These are phyloP conservation scores for Numenius phaeopus DNA, from an alignment of 2,797 vertebrate genomes.

Conservation along the genomic window DNA sequence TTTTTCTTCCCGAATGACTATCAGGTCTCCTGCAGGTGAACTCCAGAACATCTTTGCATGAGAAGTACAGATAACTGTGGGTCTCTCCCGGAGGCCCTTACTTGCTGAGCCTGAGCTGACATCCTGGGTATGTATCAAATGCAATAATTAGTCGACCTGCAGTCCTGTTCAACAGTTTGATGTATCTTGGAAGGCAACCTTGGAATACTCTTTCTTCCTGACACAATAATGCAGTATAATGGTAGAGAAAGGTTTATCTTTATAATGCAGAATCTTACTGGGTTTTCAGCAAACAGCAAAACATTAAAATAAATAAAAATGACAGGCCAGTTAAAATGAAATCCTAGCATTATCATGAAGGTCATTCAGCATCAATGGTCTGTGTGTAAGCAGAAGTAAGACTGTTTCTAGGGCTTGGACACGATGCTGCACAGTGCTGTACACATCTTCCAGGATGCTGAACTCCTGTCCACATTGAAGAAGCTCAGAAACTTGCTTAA, in stretches of 20 bases:
- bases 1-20: neutral
- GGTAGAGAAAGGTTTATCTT: neutral
- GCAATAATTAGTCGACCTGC: neutral
- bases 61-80: neutral
- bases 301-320: conserved; percentile 17
- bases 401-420: neutral
- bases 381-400: neutral
- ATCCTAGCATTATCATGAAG: neutral
- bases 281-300: neutral
- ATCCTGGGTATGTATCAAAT: neutral
- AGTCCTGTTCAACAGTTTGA: neutral
- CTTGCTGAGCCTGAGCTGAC: neutral
- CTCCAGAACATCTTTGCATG: neutral
- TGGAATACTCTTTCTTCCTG: neutral
- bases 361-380: neutral
- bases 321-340: neutral
- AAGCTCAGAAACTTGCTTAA: neutral
- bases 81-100: neutral
- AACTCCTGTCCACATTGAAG: neutral
- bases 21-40: neutral
- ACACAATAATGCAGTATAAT: neutral
- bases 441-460: neutral
- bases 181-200: neutral
- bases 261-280: neutral
- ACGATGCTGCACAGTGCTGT: neutral